A percentile compares a stretch with the other conserved stretches of the same genome.
phyloP scores from a whole-genome alignment of 2,888 invertebrate genomes.

The Eubasilissa splendida region DNA sequence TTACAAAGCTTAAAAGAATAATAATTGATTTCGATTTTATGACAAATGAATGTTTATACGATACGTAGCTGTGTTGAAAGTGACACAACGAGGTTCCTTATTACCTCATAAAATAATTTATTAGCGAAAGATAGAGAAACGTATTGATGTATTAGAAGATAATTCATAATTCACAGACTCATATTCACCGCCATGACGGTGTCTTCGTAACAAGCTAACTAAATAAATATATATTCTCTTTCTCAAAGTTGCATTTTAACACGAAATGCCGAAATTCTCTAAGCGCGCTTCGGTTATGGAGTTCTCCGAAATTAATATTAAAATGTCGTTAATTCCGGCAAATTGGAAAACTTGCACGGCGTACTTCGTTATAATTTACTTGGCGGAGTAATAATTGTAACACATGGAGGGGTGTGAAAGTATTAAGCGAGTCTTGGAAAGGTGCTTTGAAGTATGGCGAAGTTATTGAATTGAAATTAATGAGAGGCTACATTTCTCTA shows the following conservation, averaged over 20 bases:
- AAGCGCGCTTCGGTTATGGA: background rate
- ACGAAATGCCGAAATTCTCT: background rate
- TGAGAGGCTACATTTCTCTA: conserved; percentile 11
- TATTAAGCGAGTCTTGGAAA: conserved; percentile 20
- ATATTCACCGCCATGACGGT: no score
- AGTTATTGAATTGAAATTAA: conserved; percentile 45
- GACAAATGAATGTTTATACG: background rate
- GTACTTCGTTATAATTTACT: conserved; percentile 18
- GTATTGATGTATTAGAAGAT: no score
- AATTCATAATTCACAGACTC: no score
- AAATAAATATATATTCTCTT: no score
- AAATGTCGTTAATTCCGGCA: conserved; percentile 47
- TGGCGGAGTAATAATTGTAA: conserved; percentile 34
- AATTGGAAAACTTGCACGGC: conserved; percentile 46
- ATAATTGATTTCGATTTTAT: no score
- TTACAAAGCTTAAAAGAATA: background rate
- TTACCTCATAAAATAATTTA: no score
- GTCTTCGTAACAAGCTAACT: no score
- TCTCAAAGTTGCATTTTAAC: conserved; percentile 1
- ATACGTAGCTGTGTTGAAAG: background rate
- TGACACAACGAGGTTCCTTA: no score
- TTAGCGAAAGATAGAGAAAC: no score
- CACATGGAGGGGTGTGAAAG: conserved; percentile 40
- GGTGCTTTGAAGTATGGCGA: conserved; percentile 20
- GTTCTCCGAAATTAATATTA: conserved; percentile 42